These are phyloP conservation scores for Neoascia interrupta DNA, from an alignment of 2,888 invertebrate species.

Conservation along the genomic window DNA sequence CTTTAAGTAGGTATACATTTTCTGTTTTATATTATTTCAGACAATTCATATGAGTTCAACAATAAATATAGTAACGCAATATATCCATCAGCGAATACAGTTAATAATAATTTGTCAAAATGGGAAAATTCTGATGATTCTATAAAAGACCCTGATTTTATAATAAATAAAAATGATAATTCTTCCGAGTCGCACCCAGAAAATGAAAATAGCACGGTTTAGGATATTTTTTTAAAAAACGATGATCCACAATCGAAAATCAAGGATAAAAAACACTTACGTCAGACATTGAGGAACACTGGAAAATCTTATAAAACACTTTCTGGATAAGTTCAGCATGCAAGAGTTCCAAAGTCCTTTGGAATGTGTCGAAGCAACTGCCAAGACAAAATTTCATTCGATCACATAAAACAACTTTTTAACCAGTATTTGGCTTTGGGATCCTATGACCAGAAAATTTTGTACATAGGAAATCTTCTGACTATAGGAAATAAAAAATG, in stretches of 20 bases:
- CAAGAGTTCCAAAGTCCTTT: neutral
- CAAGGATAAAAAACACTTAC: neutral
- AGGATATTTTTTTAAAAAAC: neutral
- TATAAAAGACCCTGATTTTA: conserved; percentile 1
- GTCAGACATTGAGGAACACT: too few species aligned
- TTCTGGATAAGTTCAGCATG: conserved; percentile 3
- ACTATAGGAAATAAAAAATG: neutral
- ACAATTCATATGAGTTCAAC: conserved; percentile 10
- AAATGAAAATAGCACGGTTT: neutral
- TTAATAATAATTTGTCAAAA: too few species aligned
- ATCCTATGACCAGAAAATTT: conserved; percentile 12
- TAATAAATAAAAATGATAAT: neutral
- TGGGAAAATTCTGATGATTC: too few species aligned
- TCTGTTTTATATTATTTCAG: conserved; percentile 1
- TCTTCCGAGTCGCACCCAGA: conserved; percentile 3
- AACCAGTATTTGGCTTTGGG: conserved; percentile 1
- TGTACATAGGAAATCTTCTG: conserved; percentile 3
- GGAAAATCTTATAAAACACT: conserved; percentile 2
- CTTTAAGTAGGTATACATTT: neutral
- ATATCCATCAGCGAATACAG: conserved; percentile 12
- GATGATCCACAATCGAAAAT: too few species aligned
- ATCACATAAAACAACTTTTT: neutral
- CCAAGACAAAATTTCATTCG: too few species aligned
- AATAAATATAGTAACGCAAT: conserved; percentile 4
- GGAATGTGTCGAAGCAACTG: neutral